These are phyloP conservation scores for Lordiphosa stackelbergi DNA, from an alignment of 1,140 invertebrate genomes.

Conservation along the genomic window DNA sequence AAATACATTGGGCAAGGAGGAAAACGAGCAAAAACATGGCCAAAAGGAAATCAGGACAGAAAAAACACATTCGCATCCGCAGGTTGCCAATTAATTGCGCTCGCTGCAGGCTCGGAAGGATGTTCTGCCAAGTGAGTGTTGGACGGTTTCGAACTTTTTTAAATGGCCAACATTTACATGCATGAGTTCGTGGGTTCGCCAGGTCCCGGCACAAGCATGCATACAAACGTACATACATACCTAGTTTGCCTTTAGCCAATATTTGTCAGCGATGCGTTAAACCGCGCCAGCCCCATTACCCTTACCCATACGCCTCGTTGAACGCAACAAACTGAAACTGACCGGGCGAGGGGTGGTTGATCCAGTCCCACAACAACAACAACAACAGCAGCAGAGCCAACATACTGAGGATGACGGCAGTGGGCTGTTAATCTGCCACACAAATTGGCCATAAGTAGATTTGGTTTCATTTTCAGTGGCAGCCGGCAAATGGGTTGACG, in stretches of 20 bases:
- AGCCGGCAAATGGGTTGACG: too few species aligned
- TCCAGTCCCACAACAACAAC: too few species aligned
- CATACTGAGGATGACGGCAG: background rate
- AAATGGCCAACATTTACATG: constrained; percentile 44
- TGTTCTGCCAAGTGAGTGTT: constrained; percentile 11
- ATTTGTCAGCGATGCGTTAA: constrained; percentile 28
- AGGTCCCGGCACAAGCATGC: background rate
- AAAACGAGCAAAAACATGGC: constrained; percentile 6
- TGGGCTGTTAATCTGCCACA: constrained; percentile 11
- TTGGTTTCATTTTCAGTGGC: constrained; percentile 7
- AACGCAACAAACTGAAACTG: too few species aligned
- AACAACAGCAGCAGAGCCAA: too few species aligned
- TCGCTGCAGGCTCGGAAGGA: constrained; percentile 24
- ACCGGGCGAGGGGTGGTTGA: too few species aligned
- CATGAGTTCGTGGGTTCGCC: background rate
- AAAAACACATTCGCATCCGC: constrained; percentile 41
- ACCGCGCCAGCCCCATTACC: constrained; percentile 7
- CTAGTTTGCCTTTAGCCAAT: constrained; percentile 13
- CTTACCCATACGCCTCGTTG: constrained; percentile 4
- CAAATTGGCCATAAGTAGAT: constrained; percentile 25
- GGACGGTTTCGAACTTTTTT: constrained; percentile 25
- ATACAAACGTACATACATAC: constrained; percentile 7
- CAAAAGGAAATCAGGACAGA: constrained; percentile 27
- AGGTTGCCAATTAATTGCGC: constrained; percentile 46
- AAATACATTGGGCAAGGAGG: constrained; percentile 15